Base-by-base conservation (phyloP, 2,888 invertebrate species). In the Lasioglossum zephyrum region DNA sequence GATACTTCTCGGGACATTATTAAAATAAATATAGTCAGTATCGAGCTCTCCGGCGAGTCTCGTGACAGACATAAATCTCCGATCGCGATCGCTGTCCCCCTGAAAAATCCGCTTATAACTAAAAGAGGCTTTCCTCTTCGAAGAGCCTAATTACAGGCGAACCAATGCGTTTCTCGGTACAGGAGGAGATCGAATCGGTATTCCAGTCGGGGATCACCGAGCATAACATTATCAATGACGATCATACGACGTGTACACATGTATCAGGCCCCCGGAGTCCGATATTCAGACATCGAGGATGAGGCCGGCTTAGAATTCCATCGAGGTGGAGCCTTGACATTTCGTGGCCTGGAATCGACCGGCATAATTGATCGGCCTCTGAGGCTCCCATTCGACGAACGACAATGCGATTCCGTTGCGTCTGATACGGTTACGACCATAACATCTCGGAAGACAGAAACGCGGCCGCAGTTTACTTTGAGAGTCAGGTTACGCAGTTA, bases 301-400 rank as follows among this genome's bases (percentile, higher is more conserved):
- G 89, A 91, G 85, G 74, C 84, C 87, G 89, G 87, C 89, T 91
- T 91, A 92, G 90, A 92, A 93, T 93, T 93, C 92, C 90, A 91
- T 86, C 84, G 91, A 90, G 92, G 88, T 89, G 90, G 90, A 92
- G 92, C 93, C 93, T 93, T 93, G 93, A 93, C 92, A 93, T 93
- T 93, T 93, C 91, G 89, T 91, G 91, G 91, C 91, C 91, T 92
- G 90, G 92, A 93, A 93, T 94, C 92, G 90, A 91, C 89, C 88
- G 88, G 90, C 89, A 91, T 93, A 92, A 93, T 93, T 92, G 93
- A 93, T 92, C 91, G 91, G 89, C 88, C 91, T 91, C 93, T 87
- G 91, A 87, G 90, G 91, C 92, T 90, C 88, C 88, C 89, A 92
- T 92, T 91, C 92, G 92, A 91, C 89, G 89, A 92, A 92, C 90